Evolutionary conservation across 2,888 invertebrate genomes (phyloP).

Genomic region (Orchestes rusci): DNA sequence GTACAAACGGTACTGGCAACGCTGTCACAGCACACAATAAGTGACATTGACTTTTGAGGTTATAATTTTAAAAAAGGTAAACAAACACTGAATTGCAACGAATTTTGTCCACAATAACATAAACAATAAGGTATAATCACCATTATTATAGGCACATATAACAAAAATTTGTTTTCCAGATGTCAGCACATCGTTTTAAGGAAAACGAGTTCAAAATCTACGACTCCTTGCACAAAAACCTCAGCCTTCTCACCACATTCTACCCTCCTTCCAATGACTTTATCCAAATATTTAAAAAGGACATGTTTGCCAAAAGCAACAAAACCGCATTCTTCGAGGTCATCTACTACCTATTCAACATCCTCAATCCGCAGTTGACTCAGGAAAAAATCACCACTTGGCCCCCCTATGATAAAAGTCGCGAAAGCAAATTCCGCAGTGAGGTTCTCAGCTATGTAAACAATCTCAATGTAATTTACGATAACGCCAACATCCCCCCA

Average conservation of each 20-base stretch:
- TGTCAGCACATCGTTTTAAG: too few species aligned
- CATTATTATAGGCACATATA: too few species aligned
- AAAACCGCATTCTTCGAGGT: conserved; percentile 39
- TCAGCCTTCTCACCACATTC: conserved; percentile 32
- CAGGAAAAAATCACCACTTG: conserved; percentile 35
- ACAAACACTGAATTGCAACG: too few species aligned
- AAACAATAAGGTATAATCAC: too few species aligned
- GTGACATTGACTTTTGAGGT: too few species aligned
- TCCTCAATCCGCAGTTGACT: conserved; percentile 34
- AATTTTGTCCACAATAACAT: too few species aligned
- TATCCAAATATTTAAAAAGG: conserved; percentile 33
- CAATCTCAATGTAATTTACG: conserved; percentile 34
- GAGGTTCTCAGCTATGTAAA: conserved; percentile 37
- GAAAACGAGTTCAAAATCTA: conserved; percentile 33
- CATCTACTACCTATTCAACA: conserved; percentile 36
- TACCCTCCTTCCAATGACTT: conserved; percentile 36
- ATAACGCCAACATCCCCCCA: conserved; percentile 35
- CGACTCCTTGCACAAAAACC: conserved; percentile 35
- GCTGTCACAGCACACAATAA: too few species aligned
- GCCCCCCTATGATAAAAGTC: too few species aligned
- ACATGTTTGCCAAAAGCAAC: conserved; percentile 42
- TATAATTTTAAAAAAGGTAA: too few species aligned
- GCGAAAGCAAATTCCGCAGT: conserved; percentile 37
- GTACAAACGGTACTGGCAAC: too few species aligned
- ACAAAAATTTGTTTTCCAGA: too few species aligned